Evolutionary conservation across 2,888 invertebrate genomes (phyloP).

Genomic region (Leptopterna dolabrata): DNA sequence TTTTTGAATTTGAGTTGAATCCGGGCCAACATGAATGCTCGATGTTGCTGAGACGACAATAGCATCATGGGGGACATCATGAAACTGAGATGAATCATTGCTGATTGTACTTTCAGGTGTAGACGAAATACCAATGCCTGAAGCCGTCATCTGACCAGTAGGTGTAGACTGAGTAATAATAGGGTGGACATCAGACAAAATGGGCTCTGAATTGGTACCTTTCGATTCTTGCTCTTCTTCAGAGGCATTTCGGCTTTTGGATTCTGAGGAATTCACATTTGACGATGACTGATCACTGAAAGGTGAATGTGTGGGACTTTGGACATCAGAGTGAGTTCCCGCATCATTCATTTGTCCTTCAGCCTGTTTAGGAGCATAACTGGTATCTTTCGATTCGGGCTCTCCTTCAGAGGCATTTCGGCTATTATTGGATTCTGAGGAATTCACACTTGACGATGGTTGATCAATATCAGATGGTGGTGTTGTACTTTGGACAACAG

Average conservation of each 20-base stretch:
- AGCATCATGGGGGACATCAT: background rate
- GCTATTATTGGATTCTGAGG: no score
- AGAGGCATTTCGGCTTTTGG: background rate
- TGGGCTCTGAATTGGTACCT: background rate
- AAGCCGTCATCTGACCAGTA: background rate
- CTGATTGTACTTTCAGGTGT: slow-evolving; percentile 9
- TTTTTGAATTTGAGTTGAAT: background rate
- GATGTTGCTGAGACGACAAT: background rate
- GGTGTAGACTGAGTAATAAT: background rate
- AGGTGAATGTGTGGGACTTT: background rate
- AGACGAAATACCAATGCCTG: background rate
- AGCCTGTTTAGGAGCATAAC: background rate
- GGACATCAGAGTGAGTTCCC: background rate
- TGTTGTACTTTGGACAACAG: background rate
- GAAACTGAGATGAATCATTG: background rate
- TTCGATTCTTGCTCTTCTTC: background rate
- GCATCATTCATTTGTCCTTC: background rate
- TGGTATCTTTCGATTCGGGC: background rate
- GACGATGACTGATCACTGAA: no score
- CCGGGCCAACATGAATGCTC: background rate
- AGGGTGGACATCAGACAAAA: no score
- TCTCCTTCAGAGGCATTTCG: background rate
- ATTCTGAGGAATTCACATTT: background rate
- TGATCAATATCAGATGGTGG: no score
- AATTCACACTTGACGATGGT: no score